Evolutionary conservation across 1,140 invertebrate species (phyloP), one percentile per base, ranked within the genome.

Genomic region (Archivesica marissinica): DNA sequence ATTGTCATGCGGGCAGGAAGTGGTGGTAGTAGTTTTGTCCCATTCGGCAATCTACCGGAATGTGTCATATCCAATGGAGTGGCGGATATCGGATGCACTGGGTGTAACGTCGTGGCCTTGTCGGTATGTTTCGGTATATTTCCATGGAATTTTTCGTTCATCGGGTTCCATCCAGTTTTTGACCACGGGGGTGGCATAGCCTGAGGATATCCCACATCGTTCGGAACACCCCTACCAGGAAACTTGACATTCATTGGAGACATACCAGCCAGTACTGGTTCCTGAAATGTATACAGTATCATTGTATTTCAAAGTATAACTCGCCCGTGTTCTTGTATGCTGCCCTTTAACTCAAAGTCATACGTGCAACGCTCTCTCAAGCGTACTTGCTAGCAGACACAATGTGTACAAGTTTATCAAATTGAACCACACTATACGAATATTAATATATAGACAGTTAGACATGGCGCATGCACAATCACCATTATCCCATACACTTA

Each of bases 81-180:
- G 15, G 30, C 28, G 59, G 30, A n/a, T 28, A 64, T 35, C 13
- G 39, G 13, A 17, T 20, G 68, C 2, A 66, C 41, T 30, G 68
- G 44, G 1, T 41, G 68, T 2, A 72, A 7, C 15, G 41, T 44
- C 1, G 2, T 30, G 6, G 11, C n/a, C 25, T 13, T 6, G 13
- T 33, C 3, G 1, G 4, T 1, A 50, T 50, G 25, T 6, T 41
- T 47, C 2, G 23, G 28, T 17, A 33, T 2, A 33, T 30, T 72
- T 28, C 41, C 23, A 3, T 25, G n/a, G 25, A 72, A 72, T 41
- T 72, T 72, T 50, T 72, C 68, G 41, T 72, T 72, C 41, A 41
- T 47, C 25, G 68, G 68, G 7, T 41, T 47, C 68, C 68, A 72
- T 4, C 68, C 68, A 50, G 68, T 23, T 17, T 72, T 72, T 50